Base-by-base conservation (phyloP, 1,140 invertebrate species). In the Mylabris phalerata region DNA sequence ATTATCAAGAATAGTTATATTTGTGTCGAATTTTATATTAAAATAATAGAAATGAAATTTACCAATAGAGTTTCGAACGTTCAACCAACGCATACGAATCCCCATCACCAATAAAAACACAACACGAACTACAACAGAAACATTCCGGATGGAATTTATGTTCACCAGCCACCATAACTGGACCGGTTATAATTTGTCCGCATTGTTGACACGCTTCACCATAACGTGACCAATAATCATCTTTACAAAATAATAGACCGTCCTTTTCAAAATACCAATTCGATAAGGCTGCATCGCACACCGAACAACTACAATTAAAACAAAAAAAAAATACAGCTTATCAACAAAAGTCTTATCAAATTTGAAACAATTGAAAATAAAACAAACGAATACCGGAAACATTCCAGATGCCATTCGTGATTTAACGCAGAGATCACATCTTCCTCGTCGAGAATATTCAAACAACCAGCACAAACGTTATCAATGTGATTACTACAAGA, bases 131-230 rank as follows among this genome's bases (percentile, higher is more conserved):
- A 71, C 93, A 97, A 62, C 87, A 84, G 79, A 97, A 94, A 77
- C 93, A 97, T 80, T 97, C 93, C 57, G 93, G 92, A 77, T 97
- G 93, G 77, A 93, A 96, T 73, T 92, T 91, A 75, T 94, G 92
- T 71, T 93, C 90, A 13, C 93, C 93, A 11, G 92, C 93, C 60
- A 93, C 84, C 93, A 96, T 95, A 46, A 95, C 90, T 26, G 93
- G 93, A 0, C 93, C 93, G 0, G 92, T 92, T 67, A 95, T 95
- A 52, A 88, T 78, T 83, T 91, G 83, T 51, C 81, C 80, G 75
- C 93, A 96, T 64, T 91, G 85, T 71, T 94, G 92, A 67, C 93
- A 96, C 13, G 85, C 82, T 73, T 93, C 89, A 1, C 91, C 91
- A 73, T 87, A 95, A n/a, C 88, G 83, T 4, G 84, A 75, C 84